These are phyloP conservation scores for Psittacula echo DNA, from an alignment of 2,797 vertebrate genomes.

Conservation along the genomic window DNA sequence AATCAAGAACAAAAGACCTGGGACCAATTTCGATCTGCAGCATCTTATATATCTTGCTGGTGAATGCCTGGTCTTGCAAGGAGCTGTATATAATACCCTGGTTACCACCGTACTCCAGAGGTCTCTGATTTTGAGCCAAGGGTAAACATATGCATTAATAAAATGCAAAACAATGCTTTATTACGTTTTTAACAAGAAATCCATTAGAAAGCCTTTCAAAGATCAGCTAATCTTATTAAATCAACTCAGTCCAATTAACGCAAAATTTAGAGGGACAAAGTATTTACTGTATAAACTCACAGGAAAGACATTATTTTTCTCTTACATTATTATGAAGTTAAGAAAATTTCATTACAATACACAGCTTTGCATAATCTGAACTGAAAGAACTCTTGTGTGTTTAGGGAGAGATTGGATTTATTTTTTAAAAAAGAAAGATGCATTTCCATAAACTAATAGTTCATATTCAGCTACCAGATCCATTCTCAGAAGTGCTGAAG, in stretches of 20 bases:
- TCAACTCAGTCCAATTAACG: not conserved
- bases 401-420: not conserved
- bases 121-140: not conserved
- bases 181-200: not conserved
- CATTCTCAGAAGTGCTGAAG: conserved; percentile 27
- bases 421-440: not conserved
- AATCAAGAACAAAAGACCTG: not conserved
- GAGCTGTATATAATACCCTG: not conserved
- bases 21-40: not conserved
- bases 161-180: not conserved
- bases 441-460: not conserved
- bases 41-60: not conserved
- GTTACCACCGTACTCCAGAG: not conserved
- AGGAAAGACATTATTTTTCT: not conserved
- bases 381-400: not conserved
- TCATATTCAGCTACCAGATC: not conserved
- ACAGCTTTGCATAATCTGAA: not conserved
- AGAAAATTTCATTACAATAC: not conserved
- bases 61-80: not conserved
- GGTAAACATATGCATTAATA: not conserved
- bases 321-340: not conserved
- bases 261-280: not conserved
- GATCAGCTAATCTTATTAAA: not conserved
- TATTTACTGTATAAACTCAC: not conserved
- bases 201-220: not conserved